phyloP scores from a whole-genome alignment of 2,113 vertebrate genomes.

The Martes martes region DNA sequence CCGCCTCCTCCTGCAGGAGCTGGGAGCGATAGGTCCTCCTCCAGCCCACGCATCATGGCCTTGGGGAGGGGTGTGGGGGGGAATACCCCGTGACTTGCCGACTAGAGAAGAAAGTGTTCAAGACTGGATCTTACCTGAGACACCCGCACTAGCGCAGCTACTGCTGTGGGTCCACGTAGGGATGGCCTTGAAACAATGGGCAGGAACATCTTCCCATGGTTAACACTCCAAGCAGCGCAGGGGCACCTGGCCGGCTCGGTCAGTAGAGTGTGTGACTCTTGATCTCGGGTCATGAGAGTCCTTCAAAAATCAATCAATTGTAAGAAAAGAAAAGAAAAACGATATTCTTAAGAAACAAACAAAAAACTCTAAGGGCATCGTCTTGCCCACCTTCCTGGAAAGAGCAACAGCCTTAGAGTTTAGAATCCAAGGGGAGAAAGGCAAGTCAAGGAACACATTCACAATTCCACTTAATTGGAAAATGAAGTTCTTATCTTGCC shows the following conservation, averaged over 20 bases:
- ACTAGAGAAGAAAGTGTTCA: neutral
- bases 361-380: neutral
- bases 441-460: neutral
- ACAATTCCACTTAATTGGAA: neutral
- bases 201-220: neutral
- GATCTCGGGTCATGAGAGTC: neutral
- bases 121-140: neutral
- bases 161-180: neutral
- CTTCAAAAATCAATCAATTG: neutral
- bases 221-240: neutral
- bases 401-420: neutral
- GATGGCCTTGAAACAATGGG: neutral
- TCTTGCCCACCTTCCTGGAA: neutral
- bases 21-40: neutral
- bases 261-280: neutral
- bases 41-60: neutral
- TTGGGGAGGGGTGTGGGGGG: neutral
- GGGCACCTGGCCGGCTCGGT: neutral
- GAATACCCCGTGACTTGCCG: neutral
- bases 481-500: neutral
- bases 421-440: neutral
- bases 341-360: neutral
- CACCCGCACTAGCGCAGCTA: neutral
- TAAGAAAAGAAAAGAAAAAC: neutral
- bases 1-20: neutral